Conservation (phyloP, 1,140 invertebrate genomes). For the Gonatopus flavifemur region DNA sequence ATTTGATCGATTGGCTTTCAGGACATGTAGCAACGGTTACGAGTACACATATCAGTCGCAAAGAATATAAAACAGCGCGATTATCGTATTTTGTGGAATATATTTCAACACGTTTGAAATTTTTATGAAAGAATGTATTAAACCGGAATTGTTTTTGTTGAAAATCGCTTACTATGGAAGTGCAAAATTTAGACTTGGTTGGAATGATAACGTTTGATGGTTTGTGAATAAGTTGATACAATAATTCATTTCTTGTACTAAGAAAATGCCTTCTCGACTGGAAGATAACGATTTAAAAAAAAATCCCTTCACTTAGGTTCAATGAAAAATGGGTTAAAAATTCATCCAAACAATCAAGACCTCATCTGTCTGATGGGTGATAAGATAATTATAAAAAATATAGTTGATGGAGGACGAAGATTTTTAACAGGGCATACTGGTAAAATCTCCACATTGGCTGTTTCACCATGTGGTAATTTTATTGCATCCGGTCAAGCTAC, state of each 20-base stretch:
- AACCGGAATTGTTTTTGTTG: too few relatives aligned
- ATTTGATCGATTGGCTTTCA: too few relatives aligned
- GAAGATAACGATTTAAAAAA: too few relatives aligned
- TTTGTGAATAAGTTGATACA: too few relatives aligned
- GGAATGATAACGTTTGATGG: conserved; percentile 77
- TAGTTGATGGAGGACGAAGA: conserved; percentile 69
- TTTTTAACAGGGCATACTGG: conserved; percentile 85
- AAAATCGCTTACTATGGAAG: conserved; percentile 52
- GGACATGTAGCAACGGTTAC: too few relatives aligned
- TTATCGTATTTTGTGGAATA: too few relatives aligned
- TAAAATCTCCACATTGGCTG: conserved; percentile 76
- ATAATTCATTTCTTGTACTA: not conserved
- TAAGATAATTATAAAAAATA: conserved; percentile 79
- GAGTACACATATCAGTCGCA: too few relatives aligned
- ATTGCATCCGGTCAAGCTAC: conserved; percentile 88
- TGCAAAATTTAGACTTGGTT: conserved; percentile 63
- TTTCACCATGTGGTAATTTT: conserved; percentile 77
- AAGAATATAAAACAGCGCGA: too few relatives aligned
- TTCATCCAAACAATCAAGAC: conserved; percentile 77
- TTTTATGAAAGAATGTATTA: too few relatives aligned
- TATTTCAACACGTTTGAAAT: too few relatives aligned
- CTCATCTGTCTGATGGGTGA: conserved; percentile 83
- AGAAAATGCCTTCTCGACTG: not conserved
- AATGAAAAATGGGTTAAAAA: conserved; percentile 68
- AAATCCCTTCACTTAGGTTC: conserved; percentile 59